A percentile compares a stretch with the other conserved stretches of the same genome.
Conservation (phyloP, 2,797 vertebrate species). For the Lagocephalus sceleratus region DNA sequence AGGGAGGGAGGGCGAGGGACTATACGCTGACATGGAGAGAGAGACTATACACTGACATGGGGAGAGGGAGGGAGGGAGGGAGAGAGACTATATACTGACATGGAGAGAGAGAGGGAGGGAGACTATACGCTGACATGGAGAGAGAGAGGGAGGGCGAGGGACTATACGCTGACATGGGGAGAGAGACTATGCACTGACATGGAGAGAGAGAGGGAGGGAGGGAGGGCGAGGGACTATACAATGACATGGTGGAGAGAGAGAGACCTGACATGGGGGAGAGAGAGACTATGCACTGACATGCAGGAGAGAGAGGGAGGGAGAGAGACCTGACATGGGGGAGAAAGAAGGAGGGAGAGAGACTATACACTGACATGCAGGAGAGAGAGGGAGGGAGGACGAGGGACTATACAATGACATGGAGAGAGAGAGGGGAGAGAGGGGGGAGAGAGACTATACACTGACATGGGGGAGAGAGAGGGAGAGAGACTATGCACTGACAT, state of each 20-base stretch:
- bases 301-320: slow-evolving; percentile 10
- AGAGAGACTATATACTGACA: no score
- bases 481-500: no score
- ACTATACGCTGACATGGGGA: slow-evolving; percentile 16
- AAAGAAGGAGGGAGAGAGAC: slow-evolving; percentile 3
- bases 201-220: slow-evolving; percentile 9
- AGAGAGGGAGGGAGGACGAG: background rate
- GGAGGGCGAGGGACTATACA: slow-evolving; percentile 14
- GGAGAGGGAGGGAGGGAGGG: slow-evolving; percentile 11
- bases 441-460: no score
- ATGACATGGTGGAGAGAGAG: slow-evolving; percentile 7
- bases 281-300: background rate
- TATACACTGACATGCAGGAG: no score
- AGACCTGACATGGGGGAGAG: background rate
- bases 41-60: slow-evolving; percentile 13
- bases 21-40: no score
- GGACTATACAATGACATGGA: no score
- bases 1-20: no score
- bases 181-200: no score
- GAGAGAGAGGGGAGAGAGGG: slow-evolving; percentile 33
- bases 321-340: no score
- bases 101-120: no score
- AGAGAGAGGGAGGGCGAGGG: slow-evolving; percentile 38
- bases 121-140: no score
- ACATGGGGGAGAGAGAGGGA: no score